Evolutionary conservation across 2,888 invertebrate genomes (phyloP).

Genomic region (Sycophila texana): DNA sequence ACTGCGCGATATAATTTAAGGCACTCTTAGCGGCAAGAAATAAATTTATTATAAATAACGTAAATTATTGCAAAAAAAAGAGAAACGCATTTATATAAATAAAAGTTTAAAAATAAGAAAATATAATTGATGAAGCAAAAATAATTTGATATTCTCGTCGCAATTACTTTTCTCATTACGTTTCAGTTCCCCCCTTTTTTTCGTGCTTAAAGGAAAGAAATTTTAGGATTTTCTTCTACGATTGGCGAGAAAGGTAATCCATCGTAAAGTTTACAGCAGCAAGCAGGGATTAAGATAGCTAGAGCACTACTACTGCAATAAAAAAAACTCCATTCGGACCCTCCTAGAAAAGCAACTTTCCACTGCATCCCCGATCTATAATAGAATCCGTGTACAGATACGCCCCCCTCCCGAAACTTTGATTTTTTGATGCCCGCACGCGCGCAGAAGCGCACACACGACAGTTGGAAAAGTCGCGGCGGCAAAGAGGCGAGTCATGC

Average conservation of each 20-base stretch:
- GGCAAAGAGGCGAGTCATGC: background rate
- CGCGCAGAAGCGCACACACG: background rate
- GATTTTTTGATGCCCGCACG: background rate
- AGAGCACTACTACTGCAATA: background rate
- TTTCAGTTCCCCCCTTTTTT: background rate
- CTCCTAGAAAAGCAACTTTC: constrained; percentile 21
- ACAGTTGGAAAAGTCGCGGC: background rate
- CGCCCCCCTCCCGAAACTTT: background rate
- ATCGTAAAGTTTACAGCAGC: constrained; percentile 18
- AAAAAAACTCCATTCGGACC: background rate
- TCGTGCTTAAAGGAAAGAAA: background rate
- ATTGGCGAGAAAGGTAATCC: background rate
- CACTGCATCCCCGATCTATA: constrained; percentile 23
- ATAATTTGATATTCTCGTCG: background rate
- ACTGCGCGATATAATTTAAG: background rate
- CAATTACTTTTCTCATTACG: background rate
- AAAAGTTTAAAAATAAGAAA: background rate
- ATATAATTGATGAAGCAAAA: background rate
- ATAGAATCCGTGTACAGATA: constrained; percentile 13
- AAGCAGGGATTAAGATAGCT: constrained; percentile 29
- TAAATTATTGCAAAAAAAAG: background rate
- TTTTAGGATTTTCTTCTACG: no score
- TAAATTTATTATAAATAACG: background rate
- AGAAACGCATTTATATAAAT: no score
- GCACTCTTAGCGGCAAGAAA: background rate